Evolutionary conservation across 1,140 invertebrate genomes (phyloP), one percentile per base, ranked within the genome.

Genomic region (Microvelia longipes): DNA sequence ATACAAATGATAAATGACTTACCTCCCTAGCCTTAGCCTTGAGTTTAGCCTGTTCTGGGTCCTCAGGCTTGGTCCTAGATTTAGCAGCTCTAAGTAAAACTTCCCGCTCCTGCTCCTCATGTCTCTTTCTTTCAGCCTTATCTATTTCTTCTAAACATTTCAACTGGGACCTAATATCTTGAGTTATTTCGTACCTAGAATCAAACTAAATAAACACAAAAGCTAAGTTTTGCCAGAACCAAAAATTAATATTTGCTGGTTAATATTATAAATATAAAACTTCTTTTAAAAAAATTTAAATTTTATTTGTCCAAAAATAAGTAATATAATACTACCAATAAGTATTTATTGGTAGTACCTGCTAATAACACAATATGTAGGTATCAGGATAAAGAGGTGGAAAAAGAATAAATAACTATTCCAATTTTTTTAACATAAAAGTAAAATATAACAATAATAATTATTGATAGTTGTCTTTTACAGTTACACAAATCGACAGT

Each of bases 91-190:
- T 82, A 70, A 98, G 80, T 24, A 98, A 80, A 79, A 95, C 87
- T 78, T 98, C 96, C 72, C 95, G 83, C 77, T 98, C 95, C 72
- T 93, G 87, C 78, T 98, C 96, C 77, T 98, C 94, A 73, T 97
- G 92, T 68, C 91, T 81, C 78, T 94, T 96, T 76, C 93, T 88
- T 80, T 98, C 96, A 26, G 95, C 86, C 76, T 90, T 89, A 78
- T 98, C 96, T 19, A 98, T 79, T 78, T 98, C 96, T 81, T 98
- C 94, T 28, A 98, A 80, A 82, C 98, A 98, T 80, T 96, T 96
- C 50, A 98, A 83, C 80, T 98, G 95, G 50, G 88, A 85, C 80
- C 93, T 91, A 2, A 96, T 90, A 82, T 98, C 95, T 78, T 93
- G 91, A 0, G 89, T 89, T 5, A 90, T 82, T 82, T 97, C 94